A percentile compares a stretch with the other conserved stretches of the same genome.
phyloP scores from a whole-genome alignment of 2,797 vertebrate species.

The Aphelocoma californica region DNA sequence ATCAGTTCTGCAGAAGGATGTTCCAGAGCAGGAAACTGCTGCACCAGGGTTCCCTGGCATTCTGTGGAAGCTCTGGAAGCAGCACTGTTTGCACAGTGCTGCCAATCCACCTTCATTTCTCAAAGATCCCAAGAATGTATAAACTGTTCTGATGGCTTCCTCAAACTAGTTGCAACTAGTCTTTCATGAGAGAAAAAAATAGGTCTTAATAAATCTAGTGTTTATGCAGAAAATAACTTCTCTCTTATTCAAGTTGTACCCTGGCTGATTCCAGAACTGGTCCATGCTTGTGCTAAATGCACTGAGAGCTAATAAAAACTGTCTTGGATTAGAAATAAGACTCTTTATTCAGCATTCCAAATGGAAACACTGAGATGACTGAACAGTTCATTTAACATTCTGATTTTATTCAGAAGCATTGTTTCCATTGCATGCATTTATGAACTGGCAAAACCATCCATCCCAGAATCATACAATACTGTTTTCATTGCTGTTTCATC shows the following conservation, averaged over 20 bases:
- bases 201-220: conserved; percentile 23
- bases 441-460: conserved; percentile 59
- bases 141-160: background rate
- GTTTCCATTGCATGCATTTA: conserved; percentile 53
- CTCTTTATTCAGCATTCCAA: conserved; percentile 25
- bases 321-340: conserved; percentile 50
- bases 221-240: conserved; percentile 50
- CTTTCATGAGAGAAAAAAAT: background rate
- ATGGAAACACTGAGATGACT: conserved; percentile 21
- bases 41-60: background rate
- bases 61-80: background rate
- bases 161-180: conserved; percentile 18
- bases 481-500: conserved; percentile 57
- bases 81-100: background rate
- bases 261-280: conserved; percentile 48
- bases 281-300: conserved; percentile 38
- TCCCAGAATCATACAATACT: conserved; percentile 4
- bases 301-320: conserved; percentile 52
- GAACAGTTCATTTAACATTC: conserved; percentile 12
- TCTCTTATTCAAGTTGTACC: conserved; percentile 19
- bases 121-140: background rate
- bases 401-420: conserved; percentile 55
- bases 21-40: background rate
- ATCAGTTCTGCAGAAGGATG: background rate
- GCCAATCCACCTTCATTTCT: background rate